Conservation (phyloP, 2,888 invertebrate species). For the Azorinus chamasolen region DNA sequence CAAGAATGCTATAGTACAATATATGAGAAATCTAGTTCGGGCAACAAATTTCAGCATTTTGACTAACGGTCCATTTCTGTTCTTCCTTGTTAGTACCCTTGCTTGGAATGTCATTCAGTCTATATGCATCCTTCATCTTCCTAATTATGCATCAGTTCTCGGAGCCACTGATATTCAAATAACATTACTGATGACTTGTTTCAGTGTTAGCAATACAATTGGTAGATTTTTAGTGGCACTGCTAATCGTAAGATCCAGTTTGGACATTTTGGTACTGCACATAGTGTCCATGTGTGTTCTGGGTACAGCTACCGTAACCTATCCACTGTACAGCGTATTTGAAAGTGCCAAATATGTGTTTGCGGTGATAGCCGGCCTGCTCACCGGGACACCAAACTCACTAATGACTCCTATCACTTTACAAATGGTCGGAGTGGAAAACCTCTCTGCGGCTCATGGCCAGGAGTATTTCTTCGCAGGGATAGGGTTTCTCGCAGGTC, state of each 20-base stretch:
- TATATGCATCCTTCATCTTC: constrained; percentile 53
- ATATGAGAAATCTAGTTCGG: too few species aligned
- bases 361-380: constrained; percentile 44
- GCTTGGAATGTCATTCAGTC: constrained; percentile 52
- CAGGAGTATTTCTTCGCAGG: constrained; percentile 57
- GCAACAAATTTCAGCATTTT: constrained; percentile 7
- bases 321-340: constrained; percentile 40
- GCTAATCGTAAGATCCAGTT: constrained; percentile 9
- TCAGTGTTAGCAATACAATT: constrained; percentile 45
- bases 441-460: constrained; percentile 58
- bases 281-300: constrained; percentile 33
- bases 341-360: constrained; percentile 32
- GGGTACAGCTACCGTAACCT: constrained; percentile 33
- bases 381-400: constrained; percentile 60
- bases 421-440: constrained; percentile 47
- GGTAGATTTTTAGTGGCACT: constrained; percentile 46
- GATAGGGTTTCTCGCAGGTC: constrained; percentile 52
- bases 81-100: constrained; percentile 47
- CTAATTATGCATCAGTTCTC: constrained; percentile 40
- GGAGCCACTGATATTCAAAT: constrained; percentile 34
- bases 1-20: too few species aligned
- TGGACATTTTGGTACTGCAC: constrained; percentile 42
- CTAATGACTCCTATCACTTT: constrained; percentile 59
- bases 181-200: constrained; percentile 49
- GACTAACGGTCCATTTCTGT: constrained; percentile 24